These are phyloP conservation scores for Conus ventricosus DNA, from an alignment of 1,140 invertebrate species.

Conservation along the genomic window DNA sequence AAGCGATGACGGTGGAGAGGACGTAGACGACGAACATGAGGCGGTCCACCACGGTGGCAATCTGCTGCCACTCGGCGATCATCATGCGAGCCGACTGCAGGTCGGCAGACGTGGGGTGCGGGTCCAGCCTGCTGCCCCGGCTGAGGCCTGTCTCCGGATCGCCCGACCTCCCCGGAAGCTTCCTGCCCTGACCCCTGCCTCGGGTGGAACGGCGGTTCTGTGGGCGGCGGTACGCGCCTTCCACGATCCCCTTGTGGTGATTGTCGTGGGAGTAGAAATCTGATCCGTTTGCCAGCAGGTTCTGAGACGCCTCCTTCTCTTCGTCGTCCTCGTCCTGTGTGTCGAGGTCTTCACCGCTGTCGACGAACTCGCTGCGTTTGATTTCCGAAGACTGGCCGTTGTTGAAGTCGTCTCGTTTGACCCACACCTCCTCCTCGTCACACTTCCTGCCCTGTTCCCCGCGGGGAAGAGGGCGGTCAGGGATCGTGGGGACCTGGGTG, in stretches of 20 bases:
- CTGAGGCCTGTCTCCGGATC: background rate
- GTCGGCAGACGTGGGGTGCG: slow-evolving; percentile 10
- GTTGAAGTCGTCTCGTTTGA: background rate
- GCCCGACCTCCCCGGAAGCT: background rate
- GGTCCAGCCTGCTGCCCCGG: slow-evolving; percentile 33
- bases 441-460: background rate
- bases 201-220: background rate
- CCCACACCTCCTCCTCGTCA: slow-evolving; percentile 13
- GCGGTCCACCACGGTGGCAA: slow-evolving; percentile 69
- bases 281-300: background rate
- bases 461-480: background rate
- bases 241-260: background rate
- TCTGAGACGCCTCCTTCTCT: background rate
- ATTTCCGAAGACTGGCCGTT: background rate
- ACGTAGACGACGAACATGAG: slow-evolving; percentile 71
- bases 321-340: background rate
- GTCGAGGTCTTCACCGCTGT: background rate
- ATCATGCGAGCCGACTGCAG: slow-evolving; percentile 48
- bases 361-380: no score
- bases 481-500: background rate
- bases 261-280: background rate
- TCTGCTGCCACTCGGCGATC: slow-evolving; percentile 72
- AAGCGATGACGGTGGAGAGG: slow-evolving; percentile 65
- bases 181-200: background rate
- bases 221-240: background rate